A percentile compares a stretch with the other conserved stretches of the same genome.
Evolutionary conservation across 2,797 vertebrate genomes (phyloP).

Genomic region (Scarus forsteni): DNA sequence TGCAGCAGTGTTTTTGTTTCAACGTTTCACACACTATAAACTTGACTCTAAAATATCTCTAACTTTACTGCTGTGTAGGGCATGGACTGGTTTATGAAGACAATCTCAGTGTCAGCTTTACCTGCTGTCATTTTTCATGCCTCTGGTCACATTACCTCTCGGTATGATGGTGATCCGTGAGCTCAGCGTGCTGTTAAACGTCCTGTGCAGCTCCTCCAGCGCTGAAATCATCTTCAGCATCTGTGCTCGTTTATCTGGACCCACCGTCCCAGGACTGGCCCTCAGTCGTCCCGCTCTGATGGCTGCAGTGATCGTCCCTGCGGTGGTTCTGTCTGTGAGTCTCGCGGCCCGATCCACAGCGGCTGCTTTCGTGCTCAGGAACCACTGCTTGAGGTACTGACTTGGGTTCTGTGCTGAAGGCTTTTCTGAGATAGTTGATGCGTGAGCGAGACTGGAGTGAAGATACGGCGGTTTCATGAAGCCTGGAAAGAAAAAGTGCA

Average conservation of each 20-base stretch:
- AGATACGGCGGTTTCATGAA: constrained; percentile 24
- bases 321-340: constrained; percentile 13
- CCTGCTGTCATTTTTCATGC: too few species aligned
- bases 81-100: too few species aligned
- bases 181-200: constrained; percentile 70
- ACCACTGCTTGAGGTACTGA: constrained; percentile 40
- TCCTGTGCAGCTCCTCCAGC: constrained; percentile 76
- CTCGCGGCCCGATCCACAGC: constrained; percentile 3
- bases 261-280: neutral
- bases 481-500: constrained; percentile 22
- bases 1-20: too few species aligned
- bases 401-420: constrained; percentile 28
- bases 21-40: too few species aligned
- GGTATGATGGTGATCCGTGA: constrained; percentile 73
- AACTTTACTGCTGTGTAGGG: too few species aligned
- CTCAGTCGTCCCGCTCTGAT: constrained; percentile 3
- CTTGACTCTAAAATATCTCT: too few species aligned
- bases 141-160: constrained; percentile 57
- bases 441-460: neutral
- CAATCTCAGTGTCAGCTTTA: too few species aligned
- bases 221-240: constrained; percentile 80
- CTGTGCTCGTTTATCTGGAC: constrained; percentile 59
- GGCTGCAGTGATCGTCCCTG: neutral
- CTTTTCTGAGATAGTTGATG: constrained; percentile 20
- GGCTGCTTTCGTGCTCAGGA: constrained; percentile 31